Conservation (phyloP, 1,140 invertebrate genomes). For the Danaus plexippus region DNA sequence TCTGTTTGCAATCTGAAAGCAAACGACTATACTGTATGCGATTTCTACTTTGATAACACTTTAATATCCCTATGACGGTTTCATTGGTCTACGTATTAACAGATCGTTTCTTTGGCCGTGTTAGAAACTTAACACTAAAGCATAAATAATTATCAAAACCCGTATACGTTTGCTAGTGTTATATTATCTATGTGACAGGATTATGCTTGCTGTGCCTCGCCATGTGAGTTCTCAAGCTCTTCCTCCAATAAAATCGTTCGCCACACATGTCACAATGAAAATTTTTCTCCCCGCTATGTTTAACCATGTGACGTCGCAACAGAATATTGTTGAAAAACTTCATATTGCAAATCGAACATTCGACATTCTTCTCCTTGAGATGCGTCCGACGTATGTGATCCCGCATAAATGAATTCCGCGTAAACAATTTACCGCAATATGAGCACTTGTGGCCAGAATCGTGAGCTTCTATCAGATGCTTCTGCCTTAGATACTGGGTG, state of each 20-base stretch:
- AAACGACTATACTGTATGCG: constrained; percentile 42
- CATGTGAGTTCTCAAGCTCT: constrained; percentile 51
- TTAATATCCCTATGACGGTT: too few relatives aligned
- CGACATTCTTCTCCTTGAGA: constrained; percentile 63
- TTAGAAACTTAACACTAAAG: too few relatives aligned
- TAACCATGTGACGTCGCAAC: constrained; percentile 82
- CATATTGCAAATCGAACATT: constrained; percentile 63
- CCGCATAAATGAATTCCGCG: constrained; percentile 52
- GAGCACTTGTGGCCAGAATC: constrained; percentile 53
- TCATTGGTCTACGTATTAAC: too few relatives aligned
- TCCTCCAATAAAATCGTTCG: constrained; percentile 62
- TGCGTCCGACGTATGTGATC: constrained; percentile 58
- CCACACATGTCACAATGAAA: constrained; percentile 64
- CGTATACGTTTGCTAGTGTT: too few relatives aligned
- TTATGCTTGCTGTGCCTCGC: constrained; percentile 43
- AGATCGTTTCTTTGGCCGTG: too few relatives aligned
- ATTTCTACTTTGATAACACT: neutral
- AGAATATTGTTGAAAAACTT: constrained; percentile 64
- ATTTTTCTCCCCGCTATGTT: constrained; percentile 71
- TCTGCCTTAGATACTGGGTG: constrained; percentile 54
- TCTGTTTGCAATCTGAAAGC: constrained; percentile 48
- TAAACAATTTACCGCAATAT: constrained; percentile 57
- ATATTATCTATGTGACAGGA: too few relatives aligned
- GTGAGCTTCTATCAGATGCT: constrained; percentile 56
- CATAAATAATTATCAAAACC: too few relatives aligned